Conservation (phyloP, 2,113 vertebrate genomes). For the Callopanchax toddi region DNA sequence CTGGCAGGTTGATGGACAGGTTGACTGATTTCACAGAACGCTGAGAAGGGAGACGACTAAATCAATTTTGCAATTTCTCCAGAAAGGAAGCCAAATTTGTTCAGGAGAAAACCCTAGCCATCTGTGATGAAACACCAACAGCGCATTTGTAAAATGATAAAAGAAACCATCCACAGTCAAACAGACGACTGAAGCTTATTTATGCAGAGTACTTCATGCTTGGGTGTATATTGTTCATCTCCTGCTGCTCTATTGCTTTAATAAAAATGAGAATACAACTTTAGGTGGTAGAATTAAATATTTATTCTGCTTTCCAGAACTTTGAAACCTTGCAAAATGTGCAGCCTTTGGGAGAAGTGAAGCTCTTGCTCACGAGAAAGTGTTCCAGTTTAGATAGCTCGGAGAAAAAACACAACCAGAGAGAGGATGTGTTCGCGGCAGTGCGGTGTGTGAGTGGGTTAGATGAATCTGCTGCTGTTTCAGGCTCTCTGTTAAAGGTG, state of each 20-base stretch:
- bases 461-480: slow-evolving; percentile 4
- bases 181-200: not conserved
- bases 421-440: not conserved
- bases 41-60: slow-evolving; percentile 33
- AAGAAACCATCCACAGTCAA: not conserved
- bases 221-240: not conserved
- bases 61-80: slow-evolving; percentile 39
- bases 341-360: slow-evolving; percentile 19
- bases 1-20: slow-evolving; percentile 37
- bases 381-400: slow-evolving; percentile 28
- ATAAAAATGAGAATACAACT: slow-evolving; percentile 24
- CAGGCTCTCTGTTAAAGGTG: slow-evolving; percentile 21
- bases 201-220: slow-evolving; percentile 1
- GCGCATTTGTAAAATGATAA: not conserved
- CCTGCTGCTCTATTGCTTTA: not conserved
- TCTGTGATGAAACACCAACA: not conserved
- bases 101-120: slow-evolving; percentile 10
- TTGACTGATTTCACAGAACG: slow-evolving; percentile 44
- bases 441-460: slow-evolving; percentile 3
- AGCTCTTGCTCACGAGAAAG: slow-evolving; percentile 29
- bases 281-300: slow-evolving; percentile 58
- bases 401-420: slow-evolving; percentile 21
- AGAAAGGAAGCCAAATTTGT: slow-evolving; percentile 24
- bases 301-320: slow-evolving; percentile 56
- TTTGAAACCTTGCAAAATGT: slow-evolving; percentile 13